Evolutionary conservation across 1,140 invertebrate species (phyloP).

Genomic region (Epicauta chinensis): DNA sequence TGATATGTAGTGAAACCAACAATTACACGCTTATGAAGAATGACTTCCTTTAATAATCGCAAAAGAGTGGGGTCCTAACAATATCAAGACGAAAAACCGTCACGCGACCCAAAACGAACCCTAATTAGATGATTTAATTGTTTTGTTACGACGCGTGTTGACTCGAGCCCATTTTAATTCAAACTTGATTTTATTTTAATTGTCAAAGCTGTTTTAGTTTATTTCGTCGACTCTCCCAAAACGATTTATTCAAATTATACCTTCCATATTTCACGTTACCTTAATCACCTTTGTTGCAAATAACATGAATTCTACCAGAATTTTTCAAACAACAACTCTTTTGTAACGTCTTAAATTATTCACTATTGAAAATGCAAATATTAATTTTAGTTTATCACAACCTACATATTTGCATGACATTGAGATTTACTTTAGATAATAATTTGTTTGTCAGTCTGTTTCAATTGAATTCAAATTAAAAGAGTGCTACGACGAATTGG

Average conservation of each 20-base stretch:
- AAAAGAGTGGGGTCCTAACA: slow-evolving; percentile 11
- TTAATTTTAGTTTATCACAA: too few species aligned
- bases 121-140: slow-evolving; percentile 23
- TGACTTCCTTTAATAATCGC: slow-evolving; percentile 23
- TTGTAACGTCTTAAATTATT: too few species aligned
- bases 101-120: slow-evolving; percentile 18
- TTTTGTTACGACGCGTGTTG: slow-evolving; percentile 21
- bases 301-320: too few species aligned
- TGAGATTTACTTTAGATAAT: too few species aligned
- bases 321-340: too few species aligned
- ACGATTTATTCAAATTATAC: slow-evolving; percentile 13
- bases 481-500: too few species aligned
- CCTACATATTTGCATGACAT: too few species aligned
- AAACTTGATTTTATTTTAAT: slow-evolving; percentile 25
- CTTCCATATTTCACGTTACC: slow-evolving; percentile 5
- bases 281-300: neutral
- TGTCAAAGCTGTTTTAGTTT: slow-evolving; percentile 9
- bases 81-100: slow-evolving; percentile 13
- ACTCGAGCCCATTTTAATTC: slow-evolving; percentile 16
- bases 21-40: slow-evolving; percentile 28
- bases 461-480: too few species aligned
- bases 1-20: slow-evolving; percentile 19
- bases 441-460: too few species aligned
- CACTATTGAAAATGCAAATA: too few species aligned
- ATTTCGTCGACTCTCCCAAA: slow-evolving; percentile 1